Evolutionary conservation across 2,113 vertebrate genomes (phyloP).

Genomic region (Apodemus sylvaticus): DNA sequence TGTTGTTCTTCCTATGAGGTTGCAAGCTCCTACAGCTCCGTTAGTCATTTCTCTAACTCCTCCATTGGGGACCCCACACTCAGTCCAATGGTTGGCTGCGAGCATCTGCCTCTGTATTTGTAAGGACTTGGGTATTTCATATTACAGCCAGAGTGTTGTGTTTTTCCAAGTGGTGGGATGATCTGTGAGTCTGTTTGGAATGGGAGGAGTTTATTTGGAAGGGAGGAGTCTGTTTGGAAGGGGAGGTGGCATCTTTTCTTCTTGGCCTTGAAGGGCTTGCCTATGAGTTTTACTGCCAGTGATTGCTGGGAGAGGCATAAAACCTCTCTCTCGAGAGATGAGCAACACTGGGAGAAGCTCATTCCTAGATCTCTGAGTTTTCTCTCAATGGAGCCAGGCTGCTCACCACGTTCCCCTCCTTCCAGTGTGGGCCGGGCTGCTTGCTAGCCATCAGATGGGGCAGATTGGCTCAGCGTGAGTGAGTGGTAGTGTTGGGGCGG

Average conservation of each 20-base stretch:
- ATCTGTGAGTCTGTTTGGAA: too few relatives aligned
- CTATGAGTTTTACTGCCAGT: background rate
- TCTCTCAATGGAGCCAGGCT: background rate
- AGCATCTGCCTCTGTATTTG: too few relatives aligned
- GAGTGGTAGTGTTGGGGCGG: background rate
- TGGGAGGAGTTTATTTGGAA: background rate
- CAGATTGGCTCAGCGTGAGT: constrained; percentile 64
- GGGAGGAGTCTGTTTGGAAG: background rate
- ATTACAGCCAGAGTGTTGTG: background rate
- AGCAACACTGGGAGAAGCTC: background rate
- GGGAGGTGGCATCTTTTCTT: background rate
- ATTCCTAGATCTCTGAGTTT: background rate
- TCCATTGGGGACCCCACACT: too few relatives aligned
- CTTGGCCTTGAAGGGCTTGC: background rate
- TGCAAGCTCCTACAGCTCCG: too few relatives aligned
- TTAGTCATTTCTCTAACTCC: too few relatives aligned
- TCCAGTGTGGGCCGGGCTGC: background rate
- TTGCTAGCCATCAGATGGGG: constrained; percentile 8
- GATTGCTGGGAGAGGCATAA: background rate
- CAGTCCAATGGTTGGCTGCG: too few relatives aligned
- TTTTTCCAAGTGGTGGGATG: background rate
- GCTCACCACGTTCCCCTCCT: background rate
- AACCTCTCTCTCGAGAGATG: background rate
- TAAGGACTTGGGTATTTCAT: background rate
- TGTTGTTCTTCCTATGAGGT: too few relatives aligned